A percentile compares a stretch with the other conserved stretches of the same genome.
These are phyloP conservation scores for Euthynnus affinis DNA, from an alignment of 2,797 vertebrate species.

Conservation along the genomic window DNA sequence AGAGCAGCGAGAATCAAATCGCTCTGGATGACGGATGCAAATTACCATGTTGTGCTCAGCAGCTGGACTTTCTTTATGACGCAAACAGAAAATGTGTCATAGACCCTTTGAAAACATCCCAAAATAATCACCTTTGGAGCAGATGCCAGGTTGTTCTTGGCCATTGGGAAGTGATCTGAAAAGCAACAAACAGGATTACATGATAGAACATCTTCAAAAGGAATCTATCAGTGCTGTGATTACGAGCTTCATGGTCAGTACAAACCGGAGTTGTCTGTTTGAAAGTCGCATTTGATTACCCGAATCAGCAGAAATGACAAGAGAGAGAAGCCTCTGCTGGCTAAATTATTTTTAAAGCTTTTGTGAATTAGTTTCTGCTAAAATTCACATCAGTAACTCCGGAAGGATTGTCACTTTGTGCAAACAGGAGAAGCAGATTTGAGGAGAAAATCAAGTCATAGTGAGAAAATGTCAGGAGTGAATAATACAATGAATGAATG, in stretches of 20 bases:
- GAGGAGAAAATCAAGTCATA: too few relatives aligned
- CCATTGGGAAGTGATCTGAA: constrained; percentile 18
- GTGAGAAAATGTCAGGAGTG: too few relatives aligned
- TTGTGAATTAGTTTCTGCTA: constrained; percentile 49
- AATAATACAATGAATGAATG: too few relatives aligned
- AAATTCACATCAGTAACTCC: constrained; percentile 15
- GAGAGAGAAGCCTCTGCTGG: too few relatives aligned
- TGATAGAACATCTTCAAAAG: constrained; percentile 40
- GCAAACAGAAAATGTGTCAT: constrained; percentile 12
- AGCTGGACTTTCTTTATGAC: background rate
- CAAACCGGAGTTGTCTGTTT: background rate
- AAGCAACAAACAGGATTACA: constrained; percentile 26
- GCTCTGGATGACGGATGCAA: constrained; percentile 1
- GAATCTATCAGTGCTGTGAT: background rate
- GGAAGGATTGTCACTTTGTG: constrained; percentile 11
- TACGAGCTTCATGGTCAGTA: constrained; percentile 2
- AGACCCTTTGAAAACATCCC: constrained; percentile 3
- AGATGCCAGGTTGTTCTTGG: constrained; percentile 14
- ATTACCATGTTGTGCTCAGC: background rate
- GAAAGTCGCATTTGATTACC: constrained; percentile 16
- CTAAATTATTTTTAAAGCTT: too few relatives aligned
- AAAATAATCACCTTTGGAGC: constrained; percentile 26
- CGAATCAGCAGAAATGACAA: background rate
- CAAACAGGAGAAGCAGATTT: constrained; percentile 24
- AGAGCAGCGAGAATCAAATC: constrained; percentile 16